Evolutionary conservation across 2,797 vertebrate species (phyloP), one percentile per base, ranked within the genome.

Genomic region (Odontamblyopus rebecca): DNA sequence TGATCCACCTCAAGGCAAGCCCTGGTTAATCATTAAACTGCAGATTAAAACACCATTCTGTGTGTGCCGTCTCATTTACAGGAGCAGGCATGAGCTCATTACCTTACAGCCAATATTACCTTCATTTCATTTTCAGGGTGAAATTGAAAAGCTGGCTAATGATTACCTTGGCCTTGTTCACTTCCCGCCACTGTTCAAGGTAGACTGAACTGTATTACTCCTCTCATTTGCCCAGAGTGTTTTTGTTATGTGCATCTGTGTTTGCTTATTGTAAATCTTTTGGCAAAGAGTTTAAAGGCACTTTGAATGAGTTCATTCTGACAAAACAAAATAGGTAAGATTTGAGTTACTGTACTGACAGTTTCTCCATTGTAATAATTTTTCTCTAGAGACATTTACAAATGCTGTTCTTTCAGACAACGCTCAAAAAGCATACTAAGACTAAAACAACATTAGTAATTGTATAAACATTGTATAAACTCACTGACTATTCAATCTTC

Each of bases 141-240:
- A 96, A 89, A 99, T 99, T 73, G 96, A 97, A 94, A 99, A 97
- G 88, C 91, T 99, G 81, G 95, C 94, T 54, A 92, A 96, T 8
- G 96, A 99, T 89, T 99, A 97, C 89, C 93, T 99, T 19, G 96
- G 94, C 41, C 88, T 98, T 0, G 94, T 98, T 82, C 97, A 99
- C 92, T 99, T 99, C 85, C 98, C 98, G 18, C 97, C 97, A 6
- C 90, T 99, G 80, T 94, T 94, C 74, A 99, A 99, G 96, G 98
- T 94, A 94, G 83, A 87, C 72, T 7, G 44, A 18, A 30, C 27
- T 57, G 35, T 18, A 73, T n/a, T 13, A 30, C 53, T 2, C 70
- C 68, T 71, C 15, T 57, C 68, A 61, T 72, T 57, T 60, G 26
- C 72, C 48, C 11, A 68, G 23, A 48, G 12, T 48, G 16, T 30